A percentile compares a stretch with the other conserved stretches of the same genome.
phyloP scores from a whole-genome alignment of 2,888 invertebrate genomes.

The Eupelmus urozonus region DNA sequence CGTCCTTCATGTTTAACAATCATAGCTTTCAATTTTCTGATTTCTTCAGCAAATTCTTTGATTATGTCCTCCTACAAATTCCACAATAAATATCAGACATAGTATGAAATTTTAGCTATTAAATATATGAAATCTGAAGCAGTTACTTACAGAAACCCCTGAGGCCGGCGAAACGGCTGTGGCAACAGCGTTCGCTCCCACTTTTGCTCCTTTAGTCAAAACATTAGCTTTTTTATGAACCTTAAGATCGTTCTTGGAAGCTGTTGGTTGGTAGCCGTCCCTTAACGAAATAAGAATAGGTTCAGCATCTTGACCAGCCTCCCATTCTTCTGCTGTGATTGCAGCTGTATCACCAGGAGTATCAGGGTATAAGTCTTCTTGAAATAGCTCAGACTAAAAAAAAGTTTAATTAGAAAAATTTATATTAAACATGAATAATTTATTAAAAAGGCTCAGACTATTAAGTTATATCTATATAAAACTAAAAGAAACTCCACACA shows the following conservation, averaged over 20 bases:
- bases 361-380: conserved; percentile 97
- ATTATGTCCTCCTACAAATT: conserved; percentile 84
- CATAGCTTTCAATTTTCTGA: conserved; percentile 94
- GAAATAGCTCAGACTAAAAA: conserved; percentile 92
- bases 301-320: conserved; percentile 91
- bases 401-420: too few relatives aligned
- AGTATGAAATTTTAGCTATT: conserved; percentile 22
- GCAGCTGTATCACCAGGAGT: conserved; percentile 94
- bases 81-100: conserved; percentile 39
- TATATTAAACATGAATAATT: background rate
- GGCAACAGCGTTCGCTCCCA: conserved; percentile 68
- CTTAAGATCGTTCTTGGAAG: conserved; percentile 82
- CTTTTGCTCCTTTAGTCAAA: conserved; percentile 82
- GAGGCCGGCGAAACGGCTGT: conserved; percentile 62
- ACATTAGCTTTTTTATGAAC: conserved; percentile 90
- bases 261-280: conserved; percentile 85
- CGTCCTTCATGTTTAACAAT: conserved; percentile 95
- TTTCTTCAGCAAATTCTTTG: conserved; percentile 92
- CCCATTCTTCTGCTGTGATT: conserved; percentile 94
- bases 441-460: conserved; percentile 22
- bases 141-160: conserved; percentile 68
- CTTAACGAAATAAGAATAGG: conserved; percentile 94
- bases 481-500: too few relatives aligned
- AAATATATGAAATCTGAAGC: background rate
- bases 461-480: too few relatives aligned